These are phyloP conservation scores for Alosa alosa DNA, from an alignment of 2,113 vertebrate genomes.

Conservation along the genomic window DNA sequence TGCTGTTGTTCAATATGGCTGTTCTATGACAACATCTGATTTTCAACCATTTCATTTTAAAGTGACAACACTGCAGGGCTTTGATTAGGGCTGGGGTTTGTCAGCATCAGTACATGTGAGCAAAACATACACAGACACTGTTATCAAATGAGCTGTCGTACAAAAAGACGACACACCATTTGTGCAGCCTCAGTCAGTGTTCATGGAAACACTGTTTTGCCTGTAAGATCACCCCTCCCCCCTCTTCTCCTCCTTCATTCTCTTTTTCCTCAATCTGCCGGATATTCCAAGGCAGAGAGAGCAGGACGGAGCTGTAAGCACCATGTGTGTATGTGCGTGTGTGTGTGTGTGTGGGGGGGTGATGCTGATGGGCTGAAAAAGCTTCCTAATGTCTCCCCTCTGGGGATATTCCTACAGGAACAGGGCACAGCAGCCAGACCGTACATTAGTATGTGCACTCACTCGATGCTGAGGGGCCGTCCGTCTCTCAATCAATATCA, in stretches of 20 bases:
- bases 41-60: not conserved
- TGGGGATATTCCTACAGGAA: not conserved
- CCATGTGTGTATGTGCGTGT: not conserved
- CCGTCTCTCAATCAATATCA: constrained; percentile 11
- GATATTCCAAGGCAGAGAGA: not conserved
- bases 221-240: not conserved
- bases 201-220: not conserved
- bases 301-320: not conserved
- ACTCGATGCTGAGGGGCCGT: not conserved
- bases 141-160: not conserved
- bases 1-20: not conserved
- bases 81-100: not conserved
- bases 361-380: not conserved
- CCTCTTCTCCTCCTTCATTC: not conserved
- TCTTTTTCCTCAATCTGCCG: not conserved
- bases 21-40: not conserved
- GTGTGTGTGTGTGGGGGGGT: not conserved
- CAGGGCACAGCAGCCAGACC: not conserved
- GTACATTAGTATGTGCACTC: not conserved
- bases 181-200: not conserved
- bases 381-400: not conserved
- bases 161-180: not conserved
- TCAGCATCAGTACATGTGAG: not conserved
- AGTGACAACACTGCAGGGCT: not conserved
- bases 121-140: not conserved